Conservation (phyloP, 2,113 vertebrate genomes). For the Cricetomys ansorgei region DNA sequence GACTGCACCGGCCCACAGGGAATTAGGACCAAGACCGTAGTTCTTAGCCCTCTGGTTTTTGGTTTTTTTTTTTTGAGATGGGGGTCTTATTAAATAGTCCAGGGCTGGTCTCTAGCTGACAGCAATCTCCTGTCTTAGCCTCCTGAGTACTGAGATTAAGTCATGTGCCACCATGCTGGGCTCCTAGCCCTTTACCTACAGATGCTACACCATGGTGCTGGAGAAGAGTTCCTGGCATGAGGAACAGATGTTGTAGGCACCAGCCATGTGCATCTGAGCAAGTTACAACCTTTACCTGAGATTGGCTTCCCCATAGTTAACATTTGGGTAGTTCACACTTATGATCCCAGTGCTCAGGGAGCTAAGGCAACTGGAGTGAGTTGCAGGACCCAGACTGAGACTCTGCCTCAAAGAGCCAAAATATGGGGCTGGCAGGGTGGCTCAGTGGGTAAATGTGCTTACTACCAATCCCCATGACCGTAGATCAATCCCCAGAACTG, state of each 20-base stretch:
- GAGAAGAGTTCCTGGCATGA: neutral
- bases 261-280: neutral
- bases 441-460: neutral
- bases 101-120: neutral
- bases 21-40: neutral
- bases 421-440: neutral
- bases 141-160: neutral
- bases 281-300: neutral
- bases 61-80: neutral
- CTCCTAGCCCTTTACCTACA: neutral
- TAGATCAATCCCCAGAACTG: neutral
- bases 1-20: neutral
- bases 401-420: neutral
- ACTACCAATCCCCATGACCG: neutral
- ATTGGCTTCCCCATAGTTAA: constrained; percentile 25
- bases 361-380: neutral
- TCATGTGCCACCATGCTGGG: neutral
- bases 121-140: neutral
- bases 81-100: neutral
- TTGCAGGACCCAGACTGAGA: neutral
- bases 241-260: neutral
- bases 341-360: neutral
- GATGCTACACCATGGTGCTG: neutral
- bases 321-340: neutral
- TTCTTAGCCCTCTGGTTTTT: neutral